Percentiles rank a stretch among this genome's conserved stretches.
Evolutionary conservation across 2,797 vertebrate genomes (phyloP).

Genomic region (Pogonophryne albipinna): DNA sequence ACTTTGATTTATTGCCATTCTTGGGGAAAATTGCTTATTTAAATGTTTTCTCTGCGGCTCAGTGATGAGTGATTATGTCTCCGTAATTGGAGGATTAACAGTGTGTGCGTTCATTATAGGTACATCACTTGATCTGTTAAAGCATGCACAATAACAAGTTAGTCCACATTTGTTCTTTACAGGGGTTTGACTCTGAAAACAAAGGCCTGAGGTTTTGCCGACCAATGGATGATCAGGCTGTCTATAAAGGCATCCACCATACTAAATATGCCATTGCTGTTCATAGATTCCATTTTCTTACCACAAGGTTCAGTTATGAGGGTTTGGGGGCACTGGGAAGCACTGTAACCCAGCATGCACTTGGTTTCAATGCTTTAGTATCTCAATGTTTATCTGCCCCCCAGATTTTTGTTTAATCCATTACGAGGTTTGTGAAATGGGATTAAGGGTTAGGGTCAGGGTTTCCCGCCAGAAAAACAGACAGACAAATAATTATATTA

Average conservation of each 20-base stretch:
- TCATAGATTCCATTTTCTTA: not conserved
- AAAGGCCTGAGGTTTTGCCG: not conserved
- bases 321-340: not conserved
- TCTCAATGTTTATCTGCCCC: not conserved
- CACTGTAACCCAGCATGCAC: not conserved
- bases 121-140: constrained; percentile 40
- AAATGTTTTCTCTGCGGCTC: constrained; percentile 25
- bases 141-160: constrained; percentile 39
- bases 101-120: constrained; percentile 38
- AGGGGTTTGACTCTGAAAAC: constrained; percentile 30
- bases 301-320: not conserved
- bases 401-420: not conserved
- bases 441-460: no score
- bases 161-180: constrained; percentile 37
- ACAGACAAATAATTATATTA: not conserved
- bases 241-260: no score
- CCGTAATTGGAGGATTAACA: constrained; percentile 53
- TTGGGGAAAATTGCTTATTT: constrained; percentile 40
- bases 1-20: constrained; percentile 57
- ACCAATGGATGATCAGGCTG: not conserved
- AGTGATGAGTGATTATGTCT: constrained; percentile 47
- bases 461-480: not conserved
- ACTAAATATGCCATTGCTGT: not conserved
- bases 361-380: not conserved
- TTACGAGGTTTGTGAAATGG: not conserved